phyloP scores from a whole-genome alignment of 2,888 invertebrate genomes.

The Hirtodrosophila confusa region DNA sequence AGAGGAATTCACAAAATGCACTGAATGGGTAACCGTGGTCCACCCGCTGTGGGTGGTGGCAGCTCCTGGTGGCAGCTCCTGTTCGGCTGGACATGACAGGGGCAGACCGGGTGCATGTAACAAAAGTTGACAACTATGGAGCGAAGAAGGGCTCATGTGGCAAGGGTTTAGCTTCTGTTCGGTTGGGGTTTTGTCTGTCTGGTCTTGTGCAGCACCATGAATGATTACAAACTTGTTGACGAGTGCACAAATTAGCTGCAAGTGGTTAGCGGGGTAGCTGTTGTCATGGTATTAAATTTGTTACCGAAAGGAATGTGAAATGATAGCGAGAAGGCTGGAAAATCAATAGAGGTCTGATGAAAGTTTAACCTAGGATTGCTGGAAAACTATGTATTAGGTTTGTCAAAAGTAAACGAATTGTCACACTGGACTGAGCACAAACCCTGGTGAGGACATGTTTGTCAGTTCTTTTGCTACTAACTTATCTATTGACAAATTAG shows the following conservation, averaged over 20 bases:
- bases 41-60: slow-evolving; percentile 20
- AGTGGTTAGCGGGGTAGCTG: slow-evolving; percentile 11
- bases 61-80: neutral
- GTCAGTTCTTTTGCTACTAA: too few species aligned
- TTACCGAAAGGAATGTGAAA: slow-evolving; percentile 20
- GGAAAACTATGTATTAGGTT: too few species aligned
- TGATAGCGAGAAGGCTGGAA: slow-evolving; percentile 4
- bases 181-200: slow-evolving; percentile 25
- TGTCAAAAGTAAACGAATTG: too few species aligned
- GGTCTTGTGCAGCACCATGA: slow-evolving; percentile 46
- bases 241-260: slow-evolving; percentile 55
- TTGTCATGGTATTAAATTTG: slow-evolving; percentile 32
- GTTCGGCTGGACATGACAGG: slow-evolving; percentile 51
- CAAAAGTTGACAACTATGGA: slow-evolving; percentile 48
- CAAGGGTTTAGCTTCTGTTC: slow-evolving; percentile 5
- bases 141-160: slow-evolving; percentile 27
- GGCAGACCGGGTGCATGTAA: slow-evolving; percentile 34
- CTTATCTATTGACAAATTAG: too few species aligned
- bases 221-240: slow-evolving; percentile 67
- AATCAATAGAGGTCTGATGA: slow-evolving; percentile 25
- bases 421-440: too few species aligned
- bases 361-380: neutral
- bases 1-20: slow-evolving; percentile 17
- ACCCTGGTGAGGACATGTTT: too few species aligned
- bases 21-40: slow-evolving; percentile 6